Evolutionary conservation across 2,888 invertebrate species (phyloP).

Genomic region (Suillia variegata): DNA sequence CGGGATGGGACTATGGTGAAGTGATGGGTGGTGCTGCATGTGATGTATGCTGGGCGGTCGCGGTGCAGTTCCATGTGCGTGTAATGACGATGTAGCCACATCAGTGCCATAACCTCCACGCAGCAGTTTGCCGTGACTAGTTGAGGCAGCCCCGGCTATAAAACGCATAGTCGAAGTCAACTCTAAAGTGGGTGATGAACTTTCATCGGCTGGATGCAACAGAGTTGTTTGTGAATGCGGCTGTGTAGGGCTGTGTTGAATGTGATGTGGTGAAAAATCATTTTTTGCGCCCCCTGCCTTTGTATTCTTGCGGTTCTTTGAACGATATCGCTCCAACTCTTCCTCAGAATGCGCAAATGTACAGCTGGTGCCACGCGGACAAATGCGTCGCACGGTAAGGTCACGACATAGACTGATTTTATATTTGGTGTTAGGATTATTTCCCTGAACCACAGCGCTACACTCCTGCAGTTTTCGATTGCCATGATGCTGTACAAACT

Average conservation of each 20-base stretch:
- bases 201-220: slow-evolving; percentile 23
- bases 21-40: slow-evolving; percentile 8
- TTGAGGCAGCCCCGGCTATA: slow-evolving; percentile 13
- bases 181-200: slow-evolving; percentile 24
- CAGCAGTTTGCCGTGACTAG: slow-evolving; percentile 13
- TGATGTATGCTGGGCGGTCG: slow-evolving; percentile 3
- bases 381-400: slow-evolving; percentile 76
- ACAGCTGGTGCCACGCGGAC: slow-evolving; percentile 85
- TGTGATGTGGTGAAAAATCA: slow-evolving; percentile 23
- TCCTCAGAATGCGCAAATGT: slow-evolving; percentile 92
- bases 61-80: slow-evolving; percentile 2
- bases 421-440: slow-evolving; percentile 72
- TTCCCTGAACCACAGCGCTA: slow-evolving; percentile 56
- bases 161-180: slow-evolving; percentile 44
- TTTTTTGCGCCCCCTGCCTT: slow-evolving; percentile 35
- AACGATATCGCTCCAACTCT: slow-evolving; percentile 81
- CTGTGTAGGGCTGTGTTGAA: slow-evolving; percentile 18
- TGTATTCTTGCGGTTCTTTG: slow-evolving; percentile 68
- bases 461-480: slow-evolving; percentile 69
- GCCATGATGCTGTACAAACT: slow-evolving; percentile 78
- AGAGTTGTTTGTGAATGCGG: slow-evolving; percentile 18
- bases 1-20: slow-evolving; percentile 39
- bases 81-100: slow-evolving; percentile 13
- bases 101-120: slow-evolving; percentile 16
- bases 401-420: slow-evolving; percentile 92